Base-by-base conservation (phyloP, 2,888 invertebrate genomes). In the Apoda limacodes region DNA sequence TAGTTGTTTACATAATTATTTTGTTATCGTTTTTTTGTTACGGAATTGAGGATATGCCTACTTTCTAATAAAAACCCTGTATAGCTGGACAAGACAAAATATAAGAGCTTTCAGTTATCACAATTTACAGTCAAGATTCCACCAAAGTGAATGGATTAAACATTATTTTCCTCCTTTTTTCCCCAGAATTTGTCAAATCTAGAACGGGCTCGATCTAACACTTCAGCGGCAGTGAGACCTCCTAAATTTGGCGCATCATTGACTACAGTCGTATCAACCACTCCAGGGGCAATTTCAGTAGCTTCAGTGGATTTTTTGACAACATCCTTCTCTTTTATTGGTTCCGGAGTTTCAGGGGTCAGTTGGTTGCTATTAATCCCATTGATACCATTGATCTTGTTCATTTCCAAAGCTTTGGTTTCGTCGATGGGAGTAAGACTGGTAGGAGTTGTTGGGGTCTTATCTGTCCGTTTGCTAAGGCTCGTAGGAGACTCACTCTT, bases 101-200 rank as follows among this genome's bases (percentile, higher is more conserved):
- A 11, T 20, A 25, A 31, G 13, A 22, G 25, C 22, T 35, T 35
- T 39, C 29, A 42, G 40, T 29, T 25, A 42, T 44, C 58, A 60
- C 61, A 62, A 58, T 54, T 55, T 48, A 49, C 50, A 50, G 49
- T 46, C 45, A 45, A 51, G 52, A 44, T 36, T 32, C 26, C 32
- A 33, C 50, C 45, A 42, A 25, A 41, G 39, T 13, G 19, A 34
- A 37, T 39, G 39, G 41, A 56, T 54, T 78, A 80, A 48, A 80
- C 85, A 53, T 80, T 83, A 46, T 84, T 84, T 48, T 85, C 84
- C 50, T 85, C 85, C 50, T 81, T 85, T 53, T 88, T 88, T 43
- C 89, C 89, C 92, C 92, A 92, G 68, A 92, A 92, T 56, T 90
- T 88, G 68, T 92, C 92, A 60, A 92, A 92, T 50, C 91, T 87